A percentile compares a stretch with the other conserved stretches of the same genome.
These are phyloP conservation scores for Enoplosus armatus DNA, from an alignment of 2,797 vertebrate species.

Conservation along the genomic window DNA sequence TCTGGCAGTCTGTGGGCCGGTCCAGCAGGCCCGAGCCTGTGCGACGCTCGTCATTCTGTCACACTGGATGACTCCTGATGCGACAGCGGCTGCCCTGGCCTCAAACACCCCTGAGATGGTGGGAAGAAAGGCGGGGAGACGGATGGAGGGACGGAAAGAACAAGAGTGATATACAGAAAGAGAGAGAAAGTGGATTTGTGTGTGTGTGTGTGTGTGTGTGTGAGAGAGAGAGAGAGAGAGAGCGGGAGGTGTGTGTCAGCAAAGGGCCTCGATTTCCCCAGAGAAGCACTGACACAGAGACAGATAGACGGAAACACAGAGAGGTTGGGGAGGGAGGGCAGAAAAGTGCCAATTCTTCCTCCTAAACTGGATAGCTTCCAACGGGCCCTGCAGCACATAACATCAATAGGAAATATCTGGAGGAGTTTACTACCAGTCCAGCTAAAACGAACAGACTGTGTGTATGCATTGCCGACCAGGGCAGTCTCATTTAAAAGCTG, in stretches of 20 bases:
- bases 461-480: too few relatives aligned
- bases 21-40: constrained; percentile 45
- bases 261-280: constrained; percentile 68
- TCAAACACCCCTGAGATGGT: constrained; percentile 58
- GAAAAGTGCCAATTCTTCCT: constrained; percentile 52
- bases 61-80: constrained; percentile 68
- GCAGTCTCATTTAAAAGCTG: too few relatives aligned
- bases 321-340: constrained; percentile 41
- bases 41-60: constrained; percentile 64
- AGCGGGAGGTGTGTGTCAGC: constrained; percentile 60
- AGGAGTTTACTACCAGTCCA: too few relatives aligned
- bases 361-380: constrained; percentile 42
- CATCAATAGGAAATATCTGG: constrained; percentile 19
- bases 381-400: constrained; percentile 23
- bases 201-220: constrained; percentile 16
- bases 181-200: constrained; percentile 23
- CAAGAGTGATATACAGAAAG: constrained; percentile 49
- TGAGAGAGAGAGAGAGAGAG: not conserved
- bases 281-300: constrained; percentile 65
- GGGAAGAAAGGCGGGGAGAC: constrained; percentile 38
- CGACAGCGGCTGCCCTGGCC: constrained; percentile 50
- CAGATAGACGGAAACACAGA: constrained; percentile 55
- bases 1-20: constrained; percentile 15
- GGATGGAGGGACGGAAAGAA: constrained; percentile 39
- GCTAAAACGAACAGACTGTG: not conserved